A percentile compares a stretch with the other conserved stretches of the same genome.
Conservation (phyloP, 2,888 invertebrate species). For the Tethea ocularis region DNA sequence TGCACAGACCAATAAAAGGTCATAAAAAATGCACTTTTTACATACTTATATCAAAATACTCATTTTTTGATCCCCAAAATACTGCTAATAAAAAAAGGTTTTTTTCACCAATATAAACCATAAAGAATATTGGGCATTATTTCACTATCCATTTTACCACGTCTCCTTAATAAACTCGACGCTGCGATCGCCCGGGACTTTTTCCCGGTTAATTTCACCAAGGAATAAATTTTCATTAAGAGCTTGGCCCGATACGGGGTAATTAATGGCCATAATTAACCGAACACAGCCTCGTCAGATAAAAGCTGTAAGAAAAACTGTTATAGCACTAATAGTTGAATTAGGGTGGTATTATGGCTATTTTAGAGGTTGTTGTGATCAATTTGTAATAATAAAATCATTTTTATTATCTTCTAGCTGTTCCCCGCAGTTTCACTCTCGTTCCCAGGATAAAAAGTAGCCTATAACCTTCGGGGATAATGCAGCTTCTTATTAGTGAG, state of each 20-base stretch:
- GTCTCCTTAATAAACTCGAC: slow-evolving; percentile 21
- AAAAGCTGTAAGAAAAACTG: slow-evolving; percentile 11
- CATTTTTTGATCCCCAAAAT: no score
- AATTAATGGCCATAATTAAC: slow-evolving; percentile 74
- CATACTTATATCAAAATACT: no score
- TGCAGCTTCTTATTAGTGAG: no score
- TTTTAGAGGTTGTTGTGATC: background rate
- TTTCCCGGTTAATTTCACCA: slow-evolving; percentile 64
- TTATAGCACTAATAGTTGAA: slow-evolving; percentile 6
- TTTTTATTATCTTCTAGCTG: background rate
- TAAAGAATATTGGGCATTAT: background rate
- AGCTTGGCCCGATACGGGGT: slow-evolving; percentile 56
- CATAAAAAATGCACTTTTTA: no score
- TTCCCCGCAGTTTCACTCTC: no score
- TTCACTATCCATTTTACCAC: background rate
- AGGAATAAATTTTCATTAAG: slow-evolving; percentile 78
- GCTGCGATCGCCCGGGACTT: slow-evolving; percentile 27
- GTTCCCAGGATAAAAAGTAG: no score
- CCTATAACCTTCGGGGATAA: no score
- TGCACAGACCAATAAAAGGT: no score
- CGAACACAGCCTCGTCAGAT: slow-evolving; percentile 37
- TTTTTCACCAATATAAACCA: background rate
- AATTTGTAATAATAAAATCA: background rate
- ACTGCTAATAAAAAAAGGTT: background rate
- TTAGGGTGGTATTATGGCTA: slow-evolving; percentile 12